Percentiles rank a stretch among this genome's conserved stretches.
These are phyloP conservation scores for Astyanax mexicanus DNA, from an alignment of 2,797 vertebrate genomes.

Conservation along the genomic window DNA sequence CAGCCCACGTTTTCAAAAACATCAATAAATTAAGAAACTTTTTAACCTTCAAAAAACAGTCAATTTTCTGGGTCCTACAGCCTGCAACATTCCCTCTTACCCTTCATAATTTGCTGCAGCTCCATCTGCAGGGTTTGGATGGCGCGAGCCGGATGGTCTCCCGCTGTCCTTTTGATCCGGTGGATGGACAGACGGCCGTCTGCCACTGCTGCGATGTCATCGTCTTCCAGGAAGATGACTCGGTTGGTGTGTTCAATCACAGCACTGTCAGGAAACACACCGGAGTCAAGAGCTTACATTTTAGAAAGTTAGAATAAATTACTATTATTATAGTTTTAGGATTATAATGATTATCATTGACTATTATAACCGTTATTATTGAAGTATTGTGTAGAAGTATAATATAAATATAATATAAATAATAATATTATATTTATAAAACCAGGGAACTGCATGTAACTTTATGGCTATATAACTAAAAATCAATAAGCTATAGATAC, in stretches of 20 bases:
- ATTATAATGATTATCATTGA: too few relatives aligned
- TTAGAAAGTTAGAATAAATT: too few relatives aligned
- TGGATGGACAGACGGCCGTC: constrained; percentile 96
- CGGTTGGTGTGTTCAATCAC: constrained; percentile 98
- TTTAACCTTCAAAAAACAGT: not conserved
- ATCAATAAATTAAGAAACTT: not conserved
- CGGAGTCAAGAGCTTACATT: too few relatives aligned
- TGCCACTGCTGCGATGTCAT: constrained; percentile 93
- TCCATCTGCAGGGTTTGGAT: constrained; percentile 99
- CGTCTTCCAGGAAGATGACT: constrained; percentile 97
- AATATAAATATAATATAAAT: too few relatives aligned
- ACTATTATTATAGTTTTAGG: too few relatives aligned
- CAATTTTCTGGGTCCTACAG: not conserved
- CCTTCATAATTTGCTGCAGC: constrained; percentile 99
- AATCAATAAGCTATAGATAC: too few relatives aligned
- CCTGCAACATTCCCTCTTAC: constrained; percentile 65
- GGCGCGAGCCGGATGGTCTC: constrained; percentile 91
- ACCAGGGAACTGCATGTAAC: too few relatives aligned
- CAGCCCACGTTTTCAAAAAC: not conserved
- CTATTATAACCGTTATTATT: too few relatives aligned
- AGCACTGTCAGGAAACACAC: constrained; percentile 77
- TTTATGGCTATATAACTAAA: too few relatives aligned
- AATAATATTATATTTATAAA: too few relatives aligned
- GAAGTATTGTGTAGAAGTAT: too few relatives aligned
- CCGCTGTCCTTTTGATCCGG: constrained; percentile 90